Evolutionary conservation across 2,888 invertebrate species (phyloP), one percentile per base, ranked within the genome.

Genomic region (Caradrina kadenii): DNA sequence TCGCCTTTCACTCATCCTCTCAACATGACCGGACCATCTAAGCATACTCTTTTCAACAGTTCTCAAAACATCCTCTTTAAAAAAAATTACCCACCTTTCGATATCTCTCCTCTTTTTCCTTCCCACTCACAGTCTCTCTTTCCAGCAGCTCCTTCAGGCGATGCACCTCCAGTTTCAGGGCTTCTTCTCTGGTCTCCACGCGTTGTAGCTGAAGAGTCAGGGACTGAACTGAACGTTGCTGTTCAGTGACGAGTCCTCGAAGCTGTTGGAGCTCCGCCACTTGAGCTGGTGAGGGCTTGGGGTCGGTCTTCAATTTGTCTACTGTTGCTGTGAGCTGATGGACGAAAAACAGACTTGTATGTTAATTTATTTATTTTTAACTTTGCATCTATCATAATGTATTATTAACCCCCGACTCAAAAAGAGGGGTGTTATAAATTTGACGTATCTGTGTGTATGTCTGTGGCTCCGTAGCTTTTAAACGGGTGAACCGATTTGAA

Each of bases 181-280:
- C 95, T 55, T 96, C 96, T 75, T 97, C 97, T 11, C 95, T 91
- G 0, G 95, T 94, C 84, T 96, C 94, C 54, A 93, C 91, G 13
- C 86, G 82, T 74, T 95, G 97, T 61, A 97, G 94, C 83, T 97
- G 96, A 1, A 93, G 81, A 0, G 92, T 93, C 52, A 97, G 93
- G 0, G 96, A 91, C 77, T 96, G 94, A 5, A 97, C 93, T 0
- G 96, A 93, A 1, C 95, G 93, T 85, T 97, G 97, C 81, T 97
- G 97, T 71, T 97, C 97, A 0, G 96, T 91, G 0, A 96, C 96
- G 19, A 96, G 81, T 0, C 96, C 96, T 55, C 95, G 85, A 0
- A 96, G 83, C 54, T 95, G 95, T 13, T 93, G 91, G 0, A 95
- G 86, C 54, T 96, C 95, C 0, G 93, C 94, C 0, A 94, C 62